Base-by-base conservation (phyloP, 2,797 vertebrate species). In the Enoplosus armatus region DNA sequence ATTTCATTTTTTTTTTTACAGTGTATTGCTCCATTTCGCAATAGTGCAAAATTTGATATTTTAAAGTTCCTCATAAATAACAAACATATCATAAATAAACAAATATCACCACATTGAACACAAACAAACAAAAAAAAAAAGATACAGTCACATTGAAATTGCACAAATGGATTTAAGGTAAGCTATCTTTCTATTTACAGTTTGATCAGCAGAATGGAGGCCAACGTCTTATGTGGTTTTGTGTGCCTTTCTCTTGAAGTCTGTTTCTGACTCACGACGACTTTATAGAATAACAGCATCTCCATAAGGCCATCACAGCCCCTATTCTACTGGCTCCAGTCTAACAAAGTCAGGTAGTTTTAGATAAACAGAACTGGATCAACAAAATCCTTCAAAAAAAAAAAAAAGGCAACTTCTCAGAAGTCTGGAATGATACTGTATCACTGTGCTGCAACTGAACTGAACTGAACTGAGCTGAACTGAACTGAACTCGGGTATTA, bases 41-140 rank as follows among this genome's bases (percentile, higher is more conserved):
- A 93, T 92, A 95, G 95, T 96, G 95, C 96, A 96, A 96, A 95
- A 90, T 92, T 90, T 76, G 76, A 90, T 77, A 83, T 89, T 89
- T 86, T 87, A 85, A 88, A 91, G 92, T 94, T 94, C 77, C 83
- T 95, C 94, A 95, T 95, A 96, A 97, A 96, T 95, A 96, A 93
- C 87, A 93, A 92, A 95, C 85, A 93, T 91, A 91, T 94, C 90
- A 95, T 95, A 95, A 96, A 96, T 93, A 96, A 95, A 95, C 77
- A 92, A 87, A 50, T 62, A 71, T 90, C 85, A 92, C 90, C 84
- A 95, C 93, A 87, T 87, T 80, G 27, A 92, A 92, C 85, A 93
- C 82, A 89, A 89, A 90, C 69, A 79, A 56, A 90, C 87, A 87
- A 78, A 81, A 51, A 85, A 62, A 75, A 67, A 66, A 84, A 85